These are phyloP conservation scores for Scaptomyza reducta DNA, from an alignment of 2,888 invertebrate species.

Conservation along the genomic window DNA sequence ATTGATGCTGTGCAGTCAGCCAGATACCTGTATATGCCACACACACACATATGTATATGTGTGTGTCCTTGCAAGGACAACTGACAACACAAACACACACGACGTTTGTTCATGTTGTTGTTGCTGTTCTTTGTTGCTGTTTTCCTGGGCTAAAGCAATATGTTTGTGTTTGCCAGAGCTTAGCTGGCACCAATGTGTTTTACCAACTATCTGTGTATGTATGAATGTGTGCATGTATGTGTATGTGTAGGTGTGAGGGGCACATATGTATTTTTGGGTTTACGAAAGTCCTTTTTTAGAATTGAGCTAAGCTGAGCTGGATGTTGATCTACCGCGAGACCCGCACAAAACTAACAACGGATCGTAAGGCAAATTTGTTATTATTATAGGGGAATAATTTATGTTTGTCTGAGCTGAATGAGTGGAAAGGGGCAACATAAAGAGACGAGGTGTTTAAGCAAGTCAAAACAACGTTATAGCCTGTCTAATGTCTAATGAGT, in stretches of 20 bases:
- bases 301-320: background rate
- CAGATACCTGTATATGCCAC: conserved; percentile 58
- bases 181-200: conserved; percentile 35
- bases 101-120: conserved; percentile 6
- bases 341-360: conserved; percentile 1
- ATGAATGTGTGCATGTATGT: background rate
- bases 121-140: conserved; percentile 20
- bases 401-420: conserved; percentile 27
- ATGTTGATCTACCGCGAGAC: conserved; percentile 55
- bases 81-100: conserved; percentile 23
- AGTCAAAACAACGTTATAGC: background rate
- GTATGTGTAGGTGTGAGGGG: background rate
- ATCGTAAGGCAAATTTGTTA: conserved; percentile 12
- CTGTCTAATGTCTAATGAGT: background rate
- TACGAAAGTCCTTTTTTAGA: background rate
- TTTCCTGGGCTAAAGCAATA: conserved; percentile 47
- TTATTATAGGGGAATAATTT: conserved; percentile 27
- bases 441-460: background rate
- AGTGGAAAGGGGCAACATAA: background rate
- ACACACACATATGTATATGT: conserved; percentile 1
- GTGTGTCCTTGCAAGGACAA: conserved; percentile 44
- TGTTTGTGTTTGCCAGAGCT: conserved; percentile 63
- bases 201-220: conserved; percentile 48
- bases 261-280: conserved; percentile 6
- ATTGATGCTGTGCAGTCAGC: conserved; percentile 79